Evolutionary conservation across 2,113 vertebrate genomes (phyloP).

Genomic region (Varanus salvator): DNA sequence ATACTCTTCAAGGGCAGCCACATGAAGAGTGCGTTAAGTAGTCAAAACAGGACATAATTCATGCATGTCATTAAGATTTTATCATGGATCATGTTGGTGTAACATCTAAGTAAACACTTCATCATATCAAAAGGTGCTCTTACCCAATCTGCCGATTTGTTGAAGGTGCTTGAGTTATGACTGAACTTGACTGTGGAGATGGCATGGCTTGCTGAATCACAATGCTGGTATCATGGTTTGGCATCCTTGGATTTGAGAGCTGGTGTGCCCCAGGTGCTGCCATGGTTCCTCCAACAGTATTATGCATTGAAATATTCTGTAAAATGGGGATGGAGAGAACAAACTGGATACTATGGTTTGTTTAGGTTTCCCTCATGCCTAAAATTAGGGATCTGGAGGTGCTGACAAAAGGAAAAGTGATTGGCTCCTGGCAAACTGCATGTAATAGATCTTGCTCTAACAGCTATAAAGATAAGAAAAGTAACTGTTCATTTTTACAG

Average conservation of each 20-base stretch:
- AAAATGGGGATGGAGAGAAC: conserved; percentile 42
- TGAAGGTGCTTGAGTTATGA: conserved; percentile 98
- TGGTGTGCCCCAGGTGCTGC: conserved; percentile 89
- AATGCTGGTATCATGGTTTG: conserved; percentile 93
- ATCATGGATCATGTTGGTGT: neutral
- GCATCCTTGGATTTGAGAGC: conserved; percentile 89
- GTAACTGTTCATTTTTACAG: conserved; percentile 55
- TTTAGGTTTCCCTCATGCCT: conserved; percentile 31
- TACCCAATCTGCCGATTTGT: conserved; percentile 99
- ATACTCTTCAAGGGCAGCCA: too few relatives aligned
- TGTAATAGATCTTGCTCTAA: conserved; percentile 49
- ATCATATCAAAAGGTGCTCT: conserved; percentile 63
- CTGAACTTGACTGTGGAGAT: conserved; percentile 96
- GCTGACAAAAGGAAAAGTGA: conserved; percentile 52
- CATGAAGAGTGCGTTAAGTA: too few relatives aligned
- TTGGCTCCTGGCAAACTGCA: conserved; percentile 45
- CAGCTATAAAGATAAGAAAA: conserved; percentile 66
- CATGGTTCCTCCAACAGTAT: conserved; percentile 83
- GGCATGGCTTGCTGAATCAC: conserved; percentile 98
- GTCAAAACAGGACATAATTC: neutral
- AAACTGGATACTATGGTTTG: conserved; percentile 34
- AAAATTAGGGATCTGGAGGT: conserved; percentile 48
- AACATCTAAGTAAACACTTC: neutral
- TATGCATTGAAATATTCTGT: conserved; percentile 93
- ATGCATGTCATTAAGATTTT: neutral